Evolutionary conservation across 2,888 invertebrate genomes (phyloP), one percentile per base, ranked within the genome.

Genomic region (Drosophila bunnanda): DNA sequence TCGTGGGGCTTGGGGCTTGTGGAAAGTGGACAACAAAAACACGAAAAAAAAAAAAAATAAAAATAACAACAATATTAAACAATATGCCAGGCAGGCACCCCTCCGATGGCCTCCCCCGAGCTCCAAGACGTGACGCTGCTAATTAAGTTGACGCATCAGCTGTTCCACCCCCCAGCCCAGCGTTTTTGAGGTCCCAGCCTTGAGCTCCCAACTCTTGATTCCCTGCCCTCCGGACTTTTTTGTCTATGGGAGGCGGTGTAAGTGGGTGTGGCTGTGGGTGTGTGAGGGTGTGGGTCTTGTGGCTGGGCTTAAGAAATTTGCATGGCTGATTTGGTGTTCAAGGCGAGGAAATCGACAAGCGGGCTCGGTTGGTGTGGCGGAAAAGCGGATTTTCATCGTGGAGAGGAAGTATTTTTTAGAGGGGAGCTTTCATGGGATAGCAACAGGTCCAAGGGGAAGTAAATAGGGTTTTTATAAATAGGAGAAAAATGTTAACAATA

Each of bases 61-160:
- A 58, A 65, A 75, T 56, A 32, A 52, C 50, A 52, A 88, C 80
- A 80, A 88, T 85, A 88, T 85, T 79, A 70, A 82, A 79, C 86
- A 83, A 83, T 88, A 82, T 85, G 85, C 82, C 71, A 41, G 57
- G 57, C 52, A 22, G 48, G 20, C n/a, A 34, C 41, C 41, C 41
- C 32, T 20, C 46, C 53, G 20, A 46, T n/a, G n/a, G 28, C n/a
- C 28, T 46, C 30, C 30, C 34, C 55, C 52, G 38, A 28, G 46
- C 46, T 30, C 28, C 50, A 70, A 81, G 82, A 86, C 88, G 86
- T 89, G 86, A 89, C 89, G 86, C 82, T 78, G 85, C 86, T 86
- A 86, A 86, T 86, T 86, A 86, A 86, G 89, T 89, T 86, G 85
- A 86, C 85, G 85, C 88, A 87, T 80, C 55, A 54, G 41, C 41